Evolutionary conservation across 2,113 vertebrate species (phyloP).

Genomic region (Fukomys damarensis): DNA sequence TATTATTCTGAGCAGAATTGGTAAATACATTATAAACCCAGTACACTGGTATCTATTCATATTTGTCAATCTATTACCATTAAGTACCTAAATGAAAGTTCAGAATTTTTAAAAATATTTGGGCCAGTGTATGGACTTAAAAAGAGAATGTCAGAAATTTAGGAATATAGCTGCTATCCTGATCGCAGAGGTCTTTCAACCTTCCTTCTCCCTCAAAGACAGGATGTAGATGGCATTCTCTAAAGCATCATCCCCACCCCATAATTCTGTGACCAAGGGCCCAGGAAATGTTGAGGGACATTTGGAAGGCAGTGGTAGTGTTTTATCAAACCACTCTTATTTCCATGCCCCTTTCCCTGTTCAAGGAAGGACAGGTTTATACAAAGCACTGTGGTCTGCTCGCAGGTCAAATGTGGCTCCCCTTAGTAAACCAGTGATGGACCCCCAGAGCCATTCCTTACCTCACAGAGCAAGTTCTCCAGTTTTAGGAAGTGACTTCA

Average conservation of each 20-base stretch:
- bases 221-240: neutral
- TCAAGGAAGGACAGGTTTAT: neutral
- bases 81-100: neutral
- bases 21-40: constrained; percentile 4
- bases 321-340: neutral
- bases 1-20: neutral
- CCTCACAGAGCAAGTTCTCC: neutral
- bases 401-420: neutral
- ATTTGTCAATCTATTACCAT: constrained; percentile 1
- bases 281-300: neutral
- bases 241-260: neutral
- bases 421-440: neutral
- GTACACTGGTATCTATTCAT: neutral
- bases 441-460: neutral
- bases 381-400: neutral
- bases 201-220: constrained; percentile 16
- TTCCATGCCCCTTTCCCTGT: neutral
- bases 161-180: neutral
- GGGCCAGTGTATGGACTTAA: neutral
- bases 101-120: neutral
- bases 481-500: neutral
- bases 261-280: neutral
- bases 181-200: neutral
- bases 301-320: neutral
- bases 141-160: neutral